phyloP scores from a whole-genome alignment of 2,113 vertebrate species.

The Dasyprocta punctata region DNA sequence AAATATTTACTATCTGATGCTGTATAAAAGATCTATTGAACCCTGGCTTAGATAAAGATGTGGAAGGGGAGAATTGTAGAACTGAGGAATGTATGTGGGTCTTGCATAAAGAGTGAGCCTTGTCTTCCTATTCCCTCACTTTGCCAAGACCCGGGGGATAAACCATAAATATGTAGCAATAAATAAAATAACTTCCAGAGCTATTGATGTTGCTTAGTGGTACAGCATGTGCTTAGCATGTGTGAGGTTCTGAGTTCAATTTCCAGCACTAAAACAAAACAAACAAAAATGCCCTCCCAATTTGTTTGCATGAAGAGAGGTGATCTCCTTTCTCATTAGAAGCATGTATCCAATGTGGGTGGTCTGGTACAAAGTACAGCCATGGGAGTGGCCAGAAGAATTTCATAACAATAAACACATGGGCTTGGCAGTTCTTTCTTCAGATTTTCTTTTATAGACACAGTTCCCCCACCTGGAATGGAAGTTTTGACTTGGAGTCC shows the following conservation, averaged over 20 bases:
- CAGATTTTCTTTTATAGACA: conserved; percentile 19
- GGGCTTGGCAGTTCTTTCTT: background rate
- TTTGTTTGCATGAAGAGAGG: background rate
- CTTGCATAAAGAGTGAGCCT: background rate
- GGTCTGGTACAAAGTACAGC: conserved; percentile 33
- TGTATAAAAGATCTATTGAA: background rate
- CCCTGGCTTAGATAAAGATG: background rate
- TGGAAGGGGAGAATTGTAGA: background rate
- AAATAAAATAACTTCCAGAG: background rate
- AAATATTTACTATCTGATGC: background rate
- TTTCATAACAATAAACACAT: conserved; percentile 37
- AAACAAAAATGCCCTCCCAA: background rate
- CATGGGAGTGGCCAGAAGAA: conserved; percentile 32
- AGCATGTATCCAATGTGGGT: background rate
- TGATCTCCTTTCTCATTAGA: background rate
- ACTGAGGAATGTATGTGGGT: background rate
- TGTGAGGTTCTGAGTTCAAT: background rate
- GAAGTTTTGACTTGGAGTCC: background rate
- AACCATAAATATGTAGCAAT: background rate
- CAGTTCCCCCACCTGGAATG: background rate
- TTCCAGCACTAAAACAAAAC: background rate
- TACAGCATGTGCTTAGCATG: background rate
- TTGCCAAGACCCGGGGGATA: background rate
- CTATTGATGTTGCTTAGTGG: background rate
- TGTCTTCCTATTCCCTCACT: background rate